A percentile compares a stretch with the other conserved stretches of the same genome.
Conservation (phyloP, 2,888 invertebrate species). For the Athetis lepigone region DNA sequence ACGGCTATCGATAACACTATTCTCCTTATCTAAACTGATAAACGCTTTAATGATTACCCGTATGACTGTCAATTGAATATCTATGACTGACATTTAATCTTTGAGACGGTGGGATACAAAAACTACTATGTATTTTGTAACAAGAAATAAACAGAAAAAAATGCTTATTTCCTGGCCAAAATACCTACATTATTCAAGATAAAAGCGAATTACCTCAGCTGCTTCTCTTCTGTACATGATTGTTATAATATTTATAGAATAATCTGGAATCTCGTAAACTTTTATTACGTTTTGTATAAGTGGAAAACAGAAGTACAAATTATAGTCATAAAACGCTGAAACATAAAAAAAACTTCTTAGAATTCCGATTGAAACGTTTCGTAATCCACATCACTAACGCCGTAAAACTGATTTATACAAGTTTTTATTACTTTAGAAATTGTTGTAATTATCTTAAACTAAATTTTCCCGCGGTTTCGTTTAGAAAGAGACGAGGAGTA, state of each 20-base stretch:
- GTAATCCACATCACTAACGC: neutral
- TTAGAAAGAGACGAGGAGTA: no score
- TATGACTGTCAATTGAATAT: no score
- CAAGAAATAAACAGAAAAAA: neutral
- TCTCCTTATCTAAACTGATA: no score
- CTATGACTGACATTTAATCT: no score
- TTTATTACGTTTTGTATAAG: conserved; percentile 5
- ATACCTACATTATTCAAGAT: neutral
- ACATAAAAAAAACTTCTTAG: conserved; percentile 13
- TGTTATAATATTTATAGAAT: neutral
- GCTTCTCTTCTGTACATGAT: neutral
- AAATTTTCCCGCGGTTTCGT: no score
- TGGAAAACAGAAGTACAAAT: conserved; percentile 20
- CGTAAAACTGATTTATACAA: neutral
- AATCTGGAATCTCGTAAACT: conserved; percentile 6
- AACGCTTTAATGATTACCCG: no score
- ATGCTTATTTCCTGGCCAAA: neutral
- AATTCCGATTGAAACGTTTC: conserved; percentile 1
- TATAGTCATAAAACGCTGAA: conserved; percentile 22
- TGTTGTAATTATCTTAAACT: conserved; percentile 10
- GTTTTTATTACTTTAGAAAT: neutral
- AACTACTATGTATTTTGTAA: no score
- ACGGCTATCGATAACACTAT: no score
- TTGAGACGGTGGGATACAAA: no score
- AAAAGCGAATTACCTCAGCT: neutral